phyloP scores from a whole-genome alignment of 53 echinoderm and acorn worm genomes.

The Luidia sarsii region DNA sequence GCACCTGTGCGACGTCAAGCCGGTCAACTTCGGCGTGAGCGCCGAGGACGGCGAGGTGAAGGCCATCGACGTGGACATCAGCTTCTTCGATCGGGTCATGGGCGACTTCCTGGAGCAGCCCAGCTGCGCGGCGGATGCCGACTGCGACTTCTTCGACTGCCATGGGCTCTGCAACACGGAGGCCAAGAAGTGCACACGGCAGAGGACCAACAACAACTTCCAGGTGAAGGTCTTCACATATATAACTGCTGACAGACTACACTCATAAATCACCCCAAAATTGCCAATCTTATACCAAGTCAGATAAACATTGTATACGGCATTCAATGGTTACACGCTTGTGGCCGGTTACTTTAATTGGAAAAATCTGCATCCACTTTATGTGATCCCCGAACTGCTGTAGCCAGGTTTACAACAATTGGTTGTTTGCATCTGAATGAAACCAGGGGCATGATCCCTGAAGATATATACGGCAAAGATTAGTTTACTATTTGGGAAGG shows the following conservation, averaged over 20 bases:
- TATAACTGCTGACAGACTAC: too few relatives aligned
- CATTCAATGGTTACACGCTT: too few relatives aligned
- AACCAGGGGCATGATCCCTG: too few relatives aligned
- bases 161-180: conserved; percentile 70
- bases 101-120: conserved; percentile 63
- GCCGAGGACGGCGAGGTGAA: conserved; percentile 67
- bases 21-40: conserved; percentile 85
- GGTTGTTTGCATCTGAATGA: too few relatives aligned
- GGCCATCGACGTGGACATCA: conserved; percentile 88
- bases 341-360: too few relatives aligned
- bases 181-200: conserved; percentile 55
- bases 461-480: too few relatives aligned
- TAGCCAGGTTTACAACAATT: too few relatives aligned
- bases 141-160: conserved; percentile 97
- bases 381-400: too few relatives aligned
- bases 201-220: conserved; percentile 76
- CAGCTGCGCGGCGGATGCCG: conserved; percentile 57
- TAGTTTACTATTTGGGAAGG: too few relatives aligned
- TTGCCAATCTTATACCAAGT: neutral
- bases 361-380: too few relatives aligned
- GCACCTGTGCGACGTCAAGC: conserved; percentile 93
- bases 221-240: conserved; percentile 85
- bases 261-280: too few relatives aligned
- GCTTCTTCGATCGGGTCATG: conserved; percentile 75
- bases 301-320: too few relatives aligned